Evolutionary conservation across 2,888 invertebrate species (phyloP).

Genomic region (Ichneumon xanthorius): DNA sequence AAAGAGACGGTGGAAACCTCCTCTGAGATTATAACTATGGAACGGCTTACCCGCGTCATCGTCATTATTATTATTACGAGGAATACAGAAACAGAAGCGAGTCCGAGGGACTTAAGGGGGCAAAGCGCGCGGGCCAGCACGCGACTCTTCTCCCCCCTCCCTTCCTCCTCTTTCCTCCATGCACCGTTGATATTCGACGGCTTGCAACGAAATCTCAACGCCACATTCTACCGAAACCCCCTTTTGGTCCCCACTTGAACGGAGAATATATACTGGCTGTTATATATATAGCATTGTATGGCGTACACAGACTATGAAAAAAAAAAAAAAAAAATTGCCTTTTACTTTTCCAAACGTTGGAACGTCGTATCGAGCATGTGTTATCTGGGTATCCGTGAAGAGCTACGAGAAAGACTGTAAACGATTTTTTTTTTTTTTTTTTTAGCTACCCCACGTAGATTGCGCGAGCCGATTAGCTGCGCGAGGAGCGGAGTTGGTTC

Average conservation of each 20-base stretch:
- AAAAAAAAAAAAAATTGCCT: conserved; percentile 42
- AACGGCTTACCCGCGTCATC: conserved; percentile 69
- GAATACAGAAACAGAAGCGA: conserved; percentile 57
- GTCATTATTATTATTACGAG: conserved; percentile 71
- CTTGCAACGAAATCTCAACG: conserved; percentile 66
- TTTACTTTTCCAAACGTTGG: conserved; percentile 31
- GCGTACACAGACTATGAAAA: conserved; percentile 44
- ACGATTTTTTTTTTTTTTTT: conserved; percentile 35
- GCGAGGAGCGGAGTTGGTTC: background rate
- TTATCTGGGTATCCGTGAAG: conserved; percentile 54
- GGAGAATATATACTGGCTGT: conserved; percentile 14
- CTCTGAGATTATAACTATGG: conserved; percentile 83
- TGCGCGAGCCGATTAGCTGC: conserved; percentile 39
- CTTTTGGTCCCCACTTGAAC: conserved; percentile 35
- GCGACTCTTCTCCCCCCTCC: conserved; percentile 40
- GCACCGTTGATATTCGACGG: conserved; percentile 65
- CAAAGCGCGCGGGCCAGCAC: conserved; percentile 39
- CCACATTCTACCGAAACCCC: conserved; percentile 45
- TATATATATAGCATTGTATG: conserved; percentile 63
- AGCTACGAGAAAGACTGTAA: background rate
- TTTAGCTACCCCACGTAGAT: conserved; percentile 61
- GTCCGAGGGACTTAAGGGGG: conserved; percentile 25
- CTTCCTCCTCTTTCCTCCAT: background rate
- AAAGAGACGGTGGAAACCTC: conserved; percentile 80
- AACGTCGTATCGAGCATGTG: conserved; percentile 62